Evolutionary conservation across 2,797 vertebrate species (phyloP).

Genomic region (Eulemur albifrons): DNA sequence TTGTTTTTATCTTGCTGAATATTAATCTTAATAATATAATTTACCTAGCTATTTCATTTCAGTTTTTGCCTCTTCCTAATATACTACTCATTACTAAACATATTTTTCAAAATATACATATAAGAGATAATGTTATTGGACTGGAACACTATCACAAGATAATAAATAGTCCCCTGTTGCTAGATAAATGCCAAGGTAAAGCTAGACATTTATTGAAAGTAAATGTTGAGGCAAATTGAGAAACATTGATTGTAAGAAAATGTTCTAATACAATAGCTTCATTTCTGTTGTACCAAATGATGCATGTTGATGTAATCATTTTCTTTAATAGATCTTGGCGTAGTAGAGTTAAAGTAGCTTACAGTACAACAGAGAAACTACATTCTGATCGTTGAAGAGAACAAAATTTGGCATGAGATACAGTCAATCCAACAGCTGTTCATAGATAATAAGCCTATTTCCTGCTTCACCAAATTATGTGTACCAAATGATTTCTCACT

Average conservation of each 20-base stretch:
- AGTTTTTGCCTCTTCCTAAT: constrained; percentile 40
- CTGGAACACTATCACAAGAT: constrained; percentile 50
- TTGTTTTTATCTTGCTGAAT: background rate
- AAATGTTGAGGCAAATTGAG: constrained; percentile 50
- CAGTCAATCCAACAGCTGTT: background rate
- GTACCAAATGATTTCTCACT: background rate
- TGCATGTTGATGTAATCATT: constrained; percentile 70
- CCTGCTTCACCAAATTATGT: background rate
- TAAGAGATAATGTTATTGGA: constrained; percentile 11
- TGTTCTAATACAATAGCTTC: constrained; percentile 54
- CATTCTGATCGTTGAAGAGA: constrained; percentile 28
- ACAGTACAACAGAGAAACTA: background rate
- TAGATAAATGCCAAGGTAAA: constrained; percentile 63
- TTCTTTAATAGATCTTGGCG: constrained; percentile 59
- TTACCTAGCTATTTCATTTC: constrained; percentile 10
- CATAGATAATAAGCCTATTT: background rate
- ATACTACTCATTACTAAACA: background rate
- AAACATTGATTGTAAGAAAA: constrained; percentile 64
- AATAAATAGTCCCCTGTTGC: background rate
- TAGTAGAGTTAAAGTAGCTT: constrained; percentile 58
- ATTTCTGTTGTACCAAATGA: constrained; percentile 68
- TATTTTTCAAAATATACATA: constrained; percentile 57
- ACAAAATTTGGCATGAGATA: background rate
- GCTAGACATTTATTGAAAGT: constrained; percentile 58
- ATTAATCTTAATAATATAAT: constrained; percentile 49